A percentile compares a stretch with the other conserved stretches of the same genome.
Evolutionary conservation across 1,140 invertebrate species (phyloP).

Genomic region (Drosophila funebris): DNA sequence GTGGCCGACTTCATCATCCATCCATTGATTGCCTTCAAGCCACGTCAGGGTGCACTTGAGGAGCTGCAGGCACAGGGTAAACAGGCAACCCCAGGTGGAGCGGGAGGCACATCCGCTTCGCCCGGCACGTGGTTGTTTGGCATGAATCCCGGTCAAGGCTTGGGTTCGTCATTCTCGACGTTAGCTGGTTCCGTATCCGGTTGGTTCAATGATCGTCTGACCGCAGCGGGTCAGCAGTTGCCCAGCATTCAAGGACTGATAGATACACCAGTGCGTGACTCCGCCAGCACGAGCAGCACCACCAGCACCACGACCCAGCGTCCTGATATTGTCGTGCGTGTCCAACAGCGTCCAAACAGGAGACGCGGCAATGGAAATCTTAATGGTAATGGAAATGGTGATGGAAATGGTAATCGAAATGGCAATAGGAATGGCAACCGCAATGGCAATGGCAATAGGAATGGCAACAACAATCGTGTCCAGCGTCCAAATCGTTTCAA

Average conservation of each 20-base stretch:
- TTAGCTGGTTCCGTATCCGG: slow-evolving; percentile 76
- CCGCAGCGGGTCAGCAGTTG: slow-evolving; percentile 62
- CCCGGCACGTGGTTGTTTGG: slow-evolving; percentile 69
- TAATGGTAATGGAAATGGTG: slow-evolving; percentile 37
- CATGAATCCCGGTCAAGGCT: slow-evolving; percentile 71
- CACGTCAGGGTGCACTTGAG: slow-evolving; percentile 50
- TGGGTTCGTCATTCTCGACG: slow-evolving; percentile 68
- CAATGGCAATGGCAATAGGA: slow-evolving; percentile 42
- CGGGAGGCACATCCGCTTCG: slow-evolving; percentile 9
- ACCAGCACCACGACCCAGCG: slow-evolving; percentile 54
- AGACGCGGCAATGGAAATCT: slow-evolving; percentile 25
- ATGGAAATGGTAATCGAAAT: slow-evolving; percentile 27
- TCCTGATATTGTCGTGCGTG: slow-evolving; percentile 72
- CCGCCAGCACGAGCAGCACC: slow-evolving; percentile 45
- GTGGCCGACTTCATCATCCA: slow-evolving; percentile 80
- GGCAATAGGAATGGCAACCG: slow-evolving; percentile 24
- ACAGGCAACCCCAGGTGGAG: slow-evolving; percentile 41
- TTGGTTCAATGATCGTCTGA: slow-evolving; percentile 77
- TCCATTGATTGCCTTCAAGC: slow-evolving; percentile 78
- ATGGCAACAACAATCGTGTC: slow-evolving; percentile 33
- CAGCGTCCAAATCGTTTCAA: slow-evolving; percentile 63
- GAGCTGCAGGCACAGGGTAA: slow-evolving; percentile 64
- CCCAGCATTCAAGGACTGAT: slow-evolving; percentile 55
- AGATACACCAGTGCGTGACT: slow-evolving; percentile 64
- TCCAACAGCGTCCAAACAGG: slow-evolving; percentile 64